These are phyloP conservation scores for Butastur rufipennis DNA, from an alignment of 2,113 vertebrate genomes.

Conservation along the genomic window DNA sequence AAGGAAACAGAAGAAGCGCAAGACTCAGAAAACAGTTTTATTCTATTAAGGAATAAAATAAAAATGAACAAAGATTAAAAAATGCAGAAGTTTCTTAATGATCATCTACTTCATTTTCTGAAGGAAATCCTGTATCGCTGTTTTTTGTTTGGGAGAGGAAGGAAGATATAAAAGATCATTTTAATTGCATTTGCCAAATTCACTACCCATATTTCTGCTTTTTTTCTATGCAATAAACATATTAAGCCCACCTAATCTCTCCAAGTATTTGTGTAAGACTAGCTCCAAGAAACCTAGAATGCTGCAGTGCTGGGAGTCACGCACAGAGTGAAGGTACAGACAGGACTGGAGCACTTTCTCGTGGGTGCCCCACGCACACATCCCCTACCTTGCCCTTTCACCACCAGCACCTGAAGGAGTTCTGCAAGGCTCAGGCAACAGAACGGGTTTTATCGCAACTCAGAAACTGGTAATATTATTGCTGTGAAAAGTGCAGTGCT, in stretches of 20 bases:
- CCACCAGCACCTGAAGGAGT: background rate
- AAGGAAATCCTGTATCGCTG: background rate
- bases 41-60: background rate
- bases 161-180: background rate
- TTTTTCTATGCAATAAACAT: background rate
- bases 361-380: rapidly evolving
- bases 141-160: background rate
- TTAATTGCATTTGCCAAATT: background rate
- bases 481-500: background rate
- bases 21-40: background rate
- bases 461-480: background rate
- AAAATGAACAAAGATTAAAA: background rate
- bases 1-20: background rate
- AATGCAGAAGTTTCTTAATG: background rate
- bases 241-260: background rate
- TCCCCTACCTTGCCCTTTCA: background rate
- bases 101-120: background rate
- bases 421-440: background rate
- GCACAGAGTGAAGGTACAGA: background rate
- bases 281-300: background rate
- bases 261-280: background rate
- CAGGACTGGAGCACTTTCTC: background rate
- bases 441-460: background rate
- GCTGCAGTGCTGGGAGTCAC: background rate
- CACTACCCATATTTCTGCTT: background rate